Evolutionary conservation across 37 sponge, comb jelly and placozoan species (phyloP), one percentile per base, ranked within the genome.

Genomic region (Spongilla lacustris): DNA sequence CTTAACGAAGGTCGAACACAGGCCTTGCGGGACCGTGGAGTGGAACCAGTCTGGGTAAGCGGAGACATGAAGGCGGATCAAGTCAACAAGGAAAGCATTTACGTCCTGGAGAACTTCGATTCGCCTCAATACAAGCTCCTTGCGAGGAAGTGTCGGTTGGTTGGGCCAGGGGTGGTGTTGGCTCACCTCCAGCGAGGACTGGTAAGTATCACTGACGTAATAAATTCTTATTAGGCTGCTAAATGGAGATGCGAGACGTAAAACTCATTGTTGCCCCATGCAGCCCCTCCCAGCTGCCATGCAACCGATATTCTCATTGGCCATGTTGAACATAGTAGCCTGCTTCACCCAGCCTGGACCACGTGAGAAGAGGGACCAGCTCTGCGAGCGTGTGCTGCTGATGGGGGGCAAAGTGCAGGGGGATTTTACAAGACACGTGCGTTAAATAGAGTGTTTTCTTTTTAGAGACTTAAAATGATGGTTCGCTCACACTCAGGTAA

Each of bases 321-420:
- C 89, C 30, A 96, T 96, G 96, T 74, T 66, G 22, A 88, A 89
- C 5, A 80, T 93, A 69, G 79, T 77, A 26, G 89, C 95, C 27
- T 93, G 91, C 69, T 93, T 84, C 71, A 96, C 94, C 48, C 92
- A 87, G 48, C 69, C 84, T 14, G 92, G 91, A 21, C 81, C 71
- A n/a, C 84, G 79, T 32, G 89, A 92, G 75, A 50, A 28, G 58
- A 58, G 94, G 67, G 46, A 35, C 17, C 69, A 89, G 37, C 81
- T 89, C 34, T 58, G 58, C 11, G 58, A 58, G 58, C 58, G 58
- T 58, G 90, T 92, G 58, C 68, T 66, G 37, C 71, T 94, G 84
- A 94, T 96, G 95, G 97, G 95, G 31, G 95, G 97, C 0, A 77
- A 69, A 70, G 87, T 88, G 11, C 50, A 66, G 26, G 84, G 71